These are phyloP conservation scores for Crypturellus tataupa DNA, from an alignment of 2,797 vertebrate genomes.

Conservation along the genomic window DNA sequence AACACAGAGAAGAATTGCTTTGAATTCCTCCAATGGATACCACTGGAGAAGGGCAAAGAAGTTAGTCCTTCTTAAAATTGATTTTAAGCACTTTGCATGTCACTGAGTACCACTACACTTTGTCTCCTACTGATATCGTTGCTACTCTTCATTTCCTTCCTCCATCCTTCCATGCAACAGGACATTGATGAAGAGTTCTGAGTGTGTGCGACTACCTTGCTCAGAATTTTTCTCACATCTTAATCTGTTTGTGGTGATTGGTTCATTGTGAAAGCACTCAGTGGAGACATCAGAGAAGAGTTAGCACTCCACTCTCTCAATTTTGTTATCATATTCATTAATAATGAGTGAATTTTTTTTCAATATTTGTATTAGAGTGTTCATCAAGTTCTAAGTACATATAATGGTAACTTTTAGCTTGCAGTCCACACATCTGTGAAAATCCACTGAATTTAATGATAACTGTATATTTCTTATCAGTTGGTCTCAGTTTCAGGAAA, in stretches of 20 bases:
- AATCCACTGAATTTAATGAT: background rate
- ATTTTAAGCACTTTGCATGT: background rate
- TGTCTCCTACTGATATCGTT: no score
- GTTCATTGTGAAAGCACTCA: background rate
- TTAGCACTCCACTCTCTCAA: background rate
- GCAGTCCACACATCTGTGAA: background rate
- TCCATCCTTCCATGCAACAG: background rate
- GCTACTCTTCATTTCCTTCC: background rate
- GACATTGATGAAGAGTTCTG: background rate
- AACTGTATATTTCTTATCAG: background rate
- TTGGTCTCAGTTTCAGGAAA: background rate
- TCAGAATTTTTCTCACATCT: background rate
- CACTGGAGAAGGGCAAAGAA: background rate
- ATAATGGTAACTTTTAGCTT: background rate
- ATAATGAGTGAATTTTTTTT: background rate
- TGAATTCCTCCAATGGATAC: background rate
- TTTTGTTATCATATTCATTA: background rate
- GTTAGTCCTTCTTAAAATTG: fast-evolving
- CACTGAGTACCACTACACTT: no score
- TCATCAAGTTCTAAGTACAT: background rate
- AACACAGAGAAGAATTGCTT: background rate
- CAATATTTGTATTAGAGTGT: background rate
- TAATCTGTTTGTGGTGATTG: background rate
- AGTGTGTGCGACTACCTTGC: background rate
- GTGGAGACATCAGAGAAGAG: background rate